Conservation (phyloP, 2,797 vertebrate genomes). For the Scleropages formosus region DNA sequence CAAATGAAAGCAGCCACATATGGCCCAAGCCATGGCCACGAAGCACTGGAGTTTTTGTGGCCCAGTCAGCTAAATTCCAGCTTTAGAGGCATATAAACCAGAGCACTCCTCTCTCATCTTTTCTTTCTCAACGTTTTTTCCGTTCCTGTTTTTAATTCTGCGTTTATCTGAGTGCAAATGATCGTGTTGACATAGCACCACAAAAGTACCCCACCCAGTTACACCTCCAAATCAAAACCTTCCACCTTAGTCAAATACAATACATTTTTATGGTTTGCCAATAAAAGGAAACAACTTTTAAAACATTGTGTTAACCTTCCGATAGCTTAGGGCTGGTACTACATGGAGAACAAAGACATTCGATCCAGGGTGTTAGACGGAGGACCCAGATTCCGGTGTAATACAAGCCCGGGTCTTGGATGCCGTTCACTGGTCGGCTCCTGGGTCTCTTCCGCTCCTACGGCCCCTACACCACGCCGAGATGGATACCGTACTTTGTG, state of each 20-base stretch:
- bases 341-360: not conserved
- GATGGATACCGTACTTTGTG: not conserved
- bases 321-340: slow-evolving; percentile 22
- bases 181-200: slow-evolving; percentile 45
- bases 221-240: slow-evolving; percentile 38
- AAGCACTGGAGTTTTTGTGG: not conserved
- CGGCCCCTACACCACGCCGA: no score
- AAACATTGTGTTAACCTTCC: slow-evolving; percentile 47
- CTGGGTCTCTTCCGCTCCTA: not conserved
- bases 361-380: not conserved
- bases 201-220: slow-evolving; percentile 49
- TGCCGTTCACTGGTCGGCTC: no score
- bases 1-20: slow-evolving; percentile 34
- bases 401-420: no score
- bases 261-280: slow-evolving; percentile 42
- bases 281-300: slow-evolving; percentile 33
- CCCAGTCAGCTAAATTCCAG: not conserved
- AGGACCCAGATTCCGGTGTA: not conserved
- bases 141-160: slow-evolving; percentile 30
- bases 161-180: slow-evolving; percentile 36
- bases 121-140: not conserved
- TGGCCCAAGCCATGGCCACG: not conserved
- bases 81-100: not conserved
- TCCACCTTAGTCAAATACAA: slow-evolving; percentile 53
- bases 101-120: not conserved